phyloP scores from a whole-genome alignment of 2,113 vertebrate species.

The Microtus ochrogaster region DNA sequence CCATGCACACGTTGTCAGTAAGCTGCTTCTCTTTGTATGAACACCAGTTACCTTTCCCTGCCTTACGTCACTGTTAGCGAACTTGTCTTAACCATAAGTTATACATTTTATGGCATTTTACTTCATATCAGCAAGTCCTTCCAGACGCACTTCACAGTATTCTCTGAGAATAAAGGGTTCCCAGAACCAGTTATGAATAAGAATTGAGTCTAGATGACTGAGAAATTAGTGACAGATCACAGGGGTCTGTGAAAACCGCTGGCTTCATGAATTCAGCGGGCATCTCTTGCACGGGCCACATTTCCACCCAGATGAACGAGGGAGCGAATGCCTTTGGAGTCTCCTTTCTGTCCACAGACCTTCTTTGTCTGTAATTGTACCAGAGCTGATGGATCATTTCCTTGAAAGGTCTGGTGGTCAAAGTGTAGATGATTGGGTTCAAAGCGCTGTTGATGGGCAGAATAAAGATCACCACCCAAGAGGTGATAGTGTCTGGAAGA shows the following conservation, averaged over 20 bases:
- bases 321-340: constrained; percentile 87
- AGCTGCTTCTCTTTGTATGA: constrained; percentile 9
- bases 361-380: constrained; percentile 93
- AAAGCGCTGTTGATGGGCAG: constrained; percentile 98
- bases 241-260: constrained; percentile 82
- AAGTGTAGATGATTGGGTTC: constrained; percentile 97
- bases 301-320: constrained; percentile 94
- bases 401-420: constrained; percentile 97
- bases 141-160: constrained; percentile 40
- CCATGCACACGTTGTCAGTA: constrained; percentile 13
- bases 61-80: not conserved
- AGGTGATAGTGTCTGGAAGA: constrained; percentile 93
- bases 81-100: constrained; percentile 52
- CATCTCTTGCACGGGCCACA: constrained; percentile 92
- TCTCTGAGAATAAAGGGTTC: not conserved
- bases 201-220: constrained; percentile 83
- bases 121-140: constrained; percentile 50
- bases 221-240: constrained; percentile 83
- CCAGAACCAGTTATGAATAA: constrained; percentile 74
- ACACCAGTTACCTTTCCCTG: constrained; percentile 2
- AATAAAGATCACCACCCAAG: constrained; percentile 99
- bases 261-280: constrained; percentile 84
- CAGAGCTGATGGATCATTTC: constrained; percentile 96
- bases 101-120: constrained; percentile 34
- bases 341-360: constrained; percentile 86